Percentiles rank a stretch among this genome's conserved stretches.
phyloP scores from a whole-genome alignment of 64 coral and sea anemone genomes.

The Porites lutea region DNA sequence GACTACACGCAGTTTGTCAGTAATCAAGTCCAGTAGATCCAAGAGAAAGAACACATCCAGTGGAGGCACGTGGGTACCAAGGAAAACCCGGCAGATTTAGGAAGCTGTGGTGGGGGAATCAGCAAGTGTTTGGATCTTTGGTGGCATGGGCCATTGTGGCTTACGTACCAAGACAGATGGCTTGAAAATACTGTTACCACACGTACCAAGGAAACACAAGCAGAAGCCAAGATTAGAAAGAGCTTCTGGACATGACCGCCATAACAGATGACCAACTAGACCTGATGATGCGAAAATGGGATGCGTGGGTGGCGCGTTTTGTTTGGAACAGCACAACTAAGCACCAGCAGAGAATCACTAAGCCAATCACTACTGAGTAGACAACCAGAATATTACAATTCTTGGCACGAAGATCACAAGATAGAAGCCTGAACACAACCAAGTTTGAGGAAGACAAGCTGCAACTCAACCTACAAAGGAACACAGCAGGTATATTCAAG shows the following conservation, averaged over 20 bases:
- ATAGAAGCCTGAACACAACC: constrained; percentile 5
- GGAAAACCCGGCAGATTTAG: constrained; percentile 65
- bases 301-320: constrained; percentile 18
- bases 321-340: constrained; percentile 24
- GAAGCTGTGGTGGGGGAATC: constrained; percentile 39
- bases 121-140: constrained; percentile 25
- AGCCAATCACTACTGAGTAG: constrained; percentile 31
- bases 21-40: constrained; percentile 51
- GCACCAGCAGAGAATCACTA: constrained; percentile 11
- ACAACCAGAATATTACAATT: constrained; percentile 41
- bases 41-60: constrained; percentile 36
- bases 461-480: constrained; percentile 57
- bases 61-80: constrained; percentile 48
- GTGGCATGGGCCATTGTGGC: constrained; percentile 45
- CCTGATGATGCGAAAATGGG: constrained; percentile 13
- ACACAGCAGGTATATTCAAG: constrained; percentile 46
- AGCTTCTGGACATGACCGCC: constrained; percentile 20
- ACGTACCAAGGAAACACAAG: constrained; percentile 14
- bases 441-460: constrained; percentile 44
- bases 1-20: constrained; percentile 54
- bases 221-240: constrained; percentile 24
- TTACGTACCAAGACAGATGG: constrained; percentile 56
- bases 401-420: constrained; percentile 45
- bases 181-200: constrained; percentile 46
- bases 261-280: constrained; percentile 33